Percentiles rank a stretch among this genome's conserved stretches.
phyloP scores from a whole-genome alignment of 2,797 vertebrate species.

The Zenarchopterus dispar region DNA sequence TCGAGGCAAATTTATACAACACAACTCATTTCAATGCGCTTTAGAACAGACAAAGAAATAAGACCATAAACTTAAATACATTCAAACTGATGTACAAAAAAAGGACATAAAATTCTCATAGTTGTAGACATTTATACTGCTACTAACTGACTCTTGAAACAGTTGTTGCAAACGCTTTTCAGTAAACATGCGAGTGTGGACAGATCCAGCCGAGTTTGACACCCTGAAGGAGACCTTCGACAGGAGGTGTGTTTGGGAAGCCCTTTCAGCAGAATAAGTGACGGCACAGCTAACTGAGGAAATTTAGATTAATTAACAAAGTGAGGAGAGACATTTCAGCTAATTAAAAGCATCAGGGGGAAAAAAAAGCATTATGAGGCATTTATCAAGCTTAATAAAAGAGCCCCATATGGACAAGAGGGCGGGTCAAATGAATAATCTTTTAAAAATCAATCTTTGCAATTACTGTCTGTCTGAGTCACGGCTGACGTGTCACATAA shows the following conservation, averaged over 20 bases:
- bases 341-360: background rate
- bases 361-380: constrained; percentile 19
- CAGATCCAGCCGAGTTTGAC: constrained; percentile 11
- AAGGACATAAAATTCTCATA: too few relatives aligned
- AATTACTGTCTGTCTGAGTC: constrained; percentile 81
- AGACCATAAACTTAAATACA: too few relatives aligned
- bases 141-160: too few relatives aligned
- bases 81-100: too few relatives aligned
- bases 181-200: constrained; percentile 19
- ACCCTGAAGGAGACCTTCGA: constrained; percentile 27
- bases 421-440: constrained; percentile 81
- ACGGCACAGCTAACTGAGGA: background rate
- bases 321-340: constrained; percentile 4
- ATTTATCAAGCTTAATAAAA: constrained; percentile 67
- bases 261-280: background rate
- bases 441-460: constrained; percentile 73
- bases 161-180: too few relatives aligned
- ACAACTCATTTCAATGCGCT: too few relatives aligned
- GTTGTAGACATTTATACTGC: too few relatives aligned
- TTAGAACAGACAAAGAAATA: too few relatives aligned
- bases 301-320: background rate
- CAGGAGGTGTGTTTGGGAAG: constrained; percentile 21
- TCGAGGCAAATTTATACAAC: too few relatives aligned
- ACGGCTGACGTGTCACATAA: constrained; percentile 76
- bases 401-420: constrained; percentile 43